Base-by-base conservation (phyloP, 2,797 vertebrate species). In the Scarus forsteni region DNA sequence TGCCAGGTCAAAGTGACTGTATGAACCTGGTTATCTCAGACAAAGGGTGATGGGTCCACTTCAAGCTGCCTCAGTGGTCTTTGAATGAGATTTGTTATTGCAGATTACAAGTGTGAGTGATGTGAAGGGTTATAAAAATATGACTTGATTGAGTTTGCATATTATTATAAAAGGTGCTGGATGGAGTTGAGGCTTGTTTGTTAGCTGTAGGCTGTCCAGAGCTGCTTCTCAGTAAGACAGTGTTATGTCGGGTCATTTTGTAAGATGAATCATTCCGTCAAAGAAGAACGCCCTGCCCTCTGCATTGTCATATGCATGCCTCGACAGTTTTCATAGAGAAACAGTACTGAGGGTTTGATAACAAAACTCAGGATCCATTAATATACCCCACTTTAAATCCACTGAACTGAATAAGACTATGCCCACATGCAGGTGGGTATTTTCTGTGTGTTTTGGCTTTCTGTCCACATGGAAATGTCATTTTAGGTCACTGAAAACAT, bases 61-160 rank as follows among this genome's bases (percentile, higher is more conserved):
- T 27, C 27, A 2, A 27, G 27, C 27, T 27, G 27, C 27, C 27
- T 27, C 27, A 27, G 27, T 2, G 27, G 27, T 27, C 27, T 27
- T 4, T 27, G 27, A 27, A 27, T 27, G 27, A 2, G 27, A 27
- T 2, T 27, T 27, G 27, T 27, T 27, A 27, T 27, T 27, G 27
- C 27, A 27, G 27, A 27, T 4, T 27, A 2, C 27, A 27, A 27
- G 45, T 16, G 7, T 50, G 49, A 27, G 18, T 19, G 8, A 51
- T 50, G 54, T 49, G 14, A 52, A 48, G 15, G 16, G 53, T 65
- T 19, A 18, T 48, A 9, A 46, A 53, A 34, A 40, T 36, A 42
- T 62, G 58, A 42, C 27, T 40, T 70, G 5, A 19, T 65, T 58
- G 50, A 34, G 54, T 40, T 7, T 59, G 13, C 10, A 13, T 57